These are phyloP conservation scores for Philypnodon macrostomus DNA, from an alignment of 2,797 vertebrate genomes.

Conservation along the genomic window DNA sequence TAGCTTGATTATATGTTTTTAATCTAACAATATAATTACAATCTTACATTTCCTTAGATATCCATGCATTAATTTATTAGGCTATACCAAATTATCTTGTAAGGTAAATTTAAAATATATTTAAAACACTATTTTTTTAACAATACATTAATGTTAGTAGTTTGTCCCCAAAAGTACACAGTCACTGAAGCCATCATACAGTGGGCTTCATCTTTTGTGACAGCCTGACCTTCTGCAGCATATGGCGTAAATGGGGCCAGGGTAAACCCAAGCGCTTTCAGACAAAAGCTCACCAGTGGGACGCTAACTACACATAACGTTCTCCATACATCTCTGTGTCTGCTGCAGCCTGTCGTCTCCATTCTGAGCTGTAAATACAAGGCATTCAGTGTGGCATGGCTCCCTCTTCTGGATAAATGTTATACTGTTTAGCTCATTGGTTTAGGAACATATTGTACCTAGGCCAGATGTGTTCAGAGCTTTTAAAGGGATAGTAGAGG, in stretches of 20 bases:
- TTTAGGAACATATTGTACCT: conserved; percentile 53
- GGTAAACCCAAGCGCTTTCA: conserved; percentile 44
- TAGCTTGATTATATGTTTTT: no score
- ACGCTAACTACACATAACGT: conserved; percentile 52
- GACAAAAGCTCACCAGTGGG: conserved; percentile 68
- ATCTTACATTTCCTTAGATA: no score
- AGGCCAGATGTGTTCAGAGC: conserved; percentile 43
- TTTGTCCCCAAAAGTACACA: conserved; percentile 8
- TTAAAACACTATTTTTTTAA: no score
- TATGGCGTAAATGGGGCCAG: conserved; percentile 60
- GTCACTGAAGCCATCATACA: conserved; percentile 55
- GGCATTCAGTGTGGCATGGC: conserved; percentile 43
- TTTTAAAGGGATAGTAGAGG: conserved; percentile 32
- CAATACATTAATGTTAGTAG: no score
- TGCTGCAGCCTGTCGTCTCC: conserved; percentile 13
- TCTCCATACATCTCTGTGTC: conserved; percentile 31
- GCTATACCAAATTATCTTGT: not conserved
- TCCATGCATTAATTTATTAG: no score
- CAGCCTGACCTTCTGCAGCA: conserved; percentile 53
- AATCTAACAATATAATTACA: no score
- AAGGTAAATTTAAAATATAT: no score
- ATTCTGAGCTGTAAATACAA: not conserved
- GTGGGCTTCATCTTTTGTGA: conserved; percentile 57
- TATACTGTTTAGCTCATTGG: conserved; percentile 7
- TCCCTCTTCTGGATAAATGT: conserved; percentile 50